Conservation (phyloP, 1,140 invertebrate genomes). For the Oryctes rhinoceros region DNA sequence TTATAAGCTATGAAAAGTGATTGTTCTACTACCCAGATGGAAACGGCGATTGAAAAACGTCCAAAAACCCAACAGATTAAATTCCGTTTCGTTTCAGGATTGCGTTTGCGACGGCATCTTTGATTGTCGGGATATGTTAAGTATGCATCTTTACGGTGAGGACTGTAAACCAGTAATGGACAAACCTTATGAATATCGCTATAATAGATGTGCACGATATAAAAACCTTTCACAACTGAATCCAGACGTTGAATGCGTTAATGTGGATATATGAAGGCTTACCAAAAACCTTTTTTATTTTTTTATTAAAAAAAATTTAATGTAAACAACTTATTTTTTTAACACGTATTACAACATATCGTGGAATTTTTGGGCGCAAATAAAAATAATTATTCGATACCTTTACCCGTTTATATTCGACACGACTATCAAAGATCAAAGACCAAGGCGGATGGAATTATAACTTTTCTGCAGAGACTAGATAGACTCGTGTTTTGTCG, state of each 20-base stretch:
- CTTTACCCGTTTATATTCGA: too few relatives aligned
- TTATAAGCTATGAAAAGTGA: background rate
- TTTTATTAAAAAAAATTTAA: background rate
- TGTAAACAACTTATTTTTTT: too few relatives aligned
- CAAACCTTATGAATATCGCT: background rate
- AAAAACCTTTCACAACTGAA: background rate
- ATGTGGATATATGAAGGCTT: background rate
- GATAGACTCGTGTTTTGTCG: too few relatives aligned
- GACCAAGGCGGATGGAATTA: too few relatives aligned
- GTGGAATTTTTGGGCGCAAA: too few relatives aligned
- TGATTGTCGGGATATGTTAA: conserved; percentile 1
- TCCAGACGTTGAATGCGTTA: background rate
- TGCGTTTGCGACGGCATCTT: conserved; percentile 1
- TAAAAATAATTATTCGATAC: too few relatives aligned
- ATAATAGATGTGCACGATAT: background rate
- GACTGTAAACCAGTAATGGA: background rate
- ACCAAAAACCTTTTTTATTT: background rate
- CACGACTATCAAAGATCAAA: too few relatives aligned
- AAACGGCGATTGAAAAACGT: background rate
- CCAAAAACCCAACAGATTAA: background rate
- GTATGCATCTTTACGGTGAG: background rate
- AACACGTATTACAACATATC: too few relatives aligned
- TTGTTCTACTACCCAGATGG: background rate
- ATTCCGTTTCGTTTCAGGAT: background rate
- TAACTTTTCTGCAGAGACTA: too few relatives aligned